A percentile compares a stretch with the other conserved stretches of the same genome.
phyloP scores from a whole-genome alignment of 2,113 vertebrate genomes.

The Pyrgilauda ruficollis region DNA sequence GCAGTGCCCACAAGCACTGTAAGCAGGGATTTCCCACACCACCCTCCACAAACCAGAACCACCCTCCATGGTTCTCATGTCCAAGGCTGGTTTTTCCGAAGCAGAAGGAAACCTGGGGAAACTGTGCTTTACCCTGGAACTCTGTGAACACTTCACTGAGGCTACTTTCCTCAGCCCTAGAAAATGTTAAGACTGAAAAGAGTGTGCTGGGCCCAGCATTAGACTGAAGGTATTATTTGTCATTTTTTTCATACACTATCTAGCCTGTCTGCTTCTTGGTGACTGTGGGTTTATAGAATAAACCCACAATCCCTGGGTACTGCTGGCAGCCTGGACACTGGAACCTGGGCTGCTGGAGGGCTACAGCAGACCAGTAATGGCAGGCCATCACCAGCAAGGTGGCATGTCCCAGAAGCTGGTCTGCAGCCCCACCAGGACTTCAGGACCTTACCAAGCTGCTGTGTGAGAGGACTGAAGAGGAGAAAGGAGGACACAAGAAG shows the following conservation, averaged over 20 bases:
- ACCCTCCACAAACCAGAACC: background rate
- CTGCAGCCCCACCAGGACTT: fast-evolving
- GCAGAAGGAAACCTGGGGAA: background rate
- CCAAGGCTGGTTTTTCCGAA: background rate
- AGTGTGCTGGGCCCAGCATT: background rate
- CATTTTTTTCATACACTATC: background rate
- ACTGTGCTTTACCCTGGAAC: background rate
- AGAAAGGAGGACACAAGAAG: background rate
- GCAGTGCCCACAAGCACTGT: background rate
- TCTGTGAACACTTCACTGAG: background rate
- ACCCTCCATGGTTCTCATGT: background rate
- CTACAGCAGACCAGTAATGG: background rate
- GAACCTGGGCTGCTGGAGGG: background rate
- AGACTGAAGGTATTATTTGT: background rate
- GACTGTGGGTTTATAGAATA: background rate
- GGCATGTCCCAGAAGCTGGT: background rate
- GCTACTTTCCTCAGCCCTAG: background rate
- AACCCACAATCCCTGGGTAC: background rate
- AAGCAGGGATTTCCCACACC: background rate
- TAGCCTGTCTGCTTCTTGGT: background rate
- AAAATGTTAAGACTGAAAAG: background rate
- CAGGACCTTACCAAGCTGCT: background rate
- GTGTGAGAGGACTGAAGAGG: background rate
- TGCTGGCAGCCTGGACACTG: background rate
- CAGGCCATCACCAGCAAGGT: background rate